Percentiles rank a stretch among this genome's conserved stretches.
These are phyloP conservation scores for Tauraco erythrolophus DNA, from an alignment of 2,113 vertebrate genomes.

Conservation along the genomic window DNA sequence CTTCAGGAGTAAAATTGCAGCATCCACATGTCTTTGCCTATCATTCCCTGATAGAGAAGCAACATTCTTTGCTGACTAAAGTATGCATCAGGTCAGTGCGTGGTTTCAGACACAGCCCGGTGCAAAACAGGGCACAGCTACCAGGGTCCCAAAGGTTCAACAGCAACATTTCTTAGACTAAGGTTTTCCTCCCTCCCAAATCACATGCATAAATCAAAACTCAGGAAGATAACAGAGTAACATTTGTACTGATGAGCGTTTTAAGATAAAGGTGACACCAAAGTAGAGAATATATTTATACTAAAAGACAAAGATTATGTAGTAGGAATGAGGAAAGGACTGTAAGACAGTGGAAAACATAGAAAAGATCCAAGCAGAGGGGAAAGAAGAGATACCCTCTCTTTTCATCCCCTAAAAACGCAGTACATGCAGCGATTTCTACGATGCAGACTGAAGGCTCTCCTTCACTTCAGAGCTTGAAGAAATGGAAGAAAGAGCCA, in stretches of 20 bases:
- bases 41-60: background rate
- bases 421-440: background rate
- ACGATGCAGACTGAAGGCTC: background rate
- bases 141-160: background rate
- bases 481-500: background rate
- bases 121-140: background rate
- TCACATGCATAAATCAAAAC: background rate
- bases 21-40: background rate
- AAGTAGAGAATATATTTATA: background rate
- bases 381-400: background rate
- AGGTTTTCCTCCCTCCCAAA: background rate
- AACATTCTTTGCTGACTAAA: background rate
- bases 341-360: background rate
- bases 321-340: background rate
- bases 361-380: background rate
- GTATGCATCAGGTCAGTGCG: background rate
- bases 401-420: background rate
- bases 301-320: background rate
- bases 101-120: background rate
- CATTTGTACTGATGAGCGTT: background rate
- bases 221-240: background rate
- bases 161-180: background rate
- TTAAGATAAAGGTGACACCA: background rate
- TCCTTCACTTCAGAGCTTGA: background rate
- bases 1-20: background rate